phyloP scores from a whole-genome alignment of 1,140 invertebrate genomes.

The Orius laevigatus region DNA sequence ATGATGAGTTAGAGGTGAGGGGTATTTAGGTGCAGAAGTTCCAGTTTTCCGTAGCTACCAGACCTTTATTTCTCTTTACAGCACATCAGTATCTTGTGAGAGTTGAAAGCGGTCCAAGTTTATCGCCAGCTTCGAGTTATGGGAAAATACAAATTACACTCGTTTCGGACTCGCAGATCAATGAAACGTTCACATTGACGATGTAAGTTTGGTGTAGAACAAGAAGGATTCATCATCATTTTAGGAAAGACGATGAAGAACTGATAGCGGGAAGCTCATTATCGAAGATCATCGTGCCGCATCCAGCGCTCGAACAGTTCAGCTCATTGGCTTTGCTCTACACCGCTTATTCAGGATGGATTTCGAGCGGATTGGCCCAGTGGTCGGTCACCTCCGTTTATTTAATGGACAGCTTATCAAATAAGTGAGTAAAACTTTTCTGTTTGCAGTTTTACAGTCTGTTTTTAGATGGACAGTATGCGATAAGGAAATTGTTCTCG shows the following conservation, averaged over 20 bases:
- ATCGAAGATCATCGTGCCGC: conserved; percentile 68
- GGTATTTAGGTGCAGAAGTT: no score
- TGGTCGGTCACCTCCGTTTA: conserved; percentile 70
- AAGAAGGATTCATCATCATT: not conserved
- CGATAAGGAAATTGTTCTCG: conserved; percentile 52
- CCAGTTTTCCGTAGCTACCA: not conserved
- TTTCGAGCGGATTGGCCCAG: conserved; percentile 61
- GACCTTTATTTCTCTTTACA: conserved; percentile 25
- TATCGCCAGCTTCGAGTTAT: conserved; percentile 46
- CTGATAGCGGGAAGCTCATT: conserved; percentile 50
- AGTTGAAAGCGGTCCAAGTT: conserved; percentile 53
- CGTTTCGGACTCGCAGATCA: conserved; percentile 59
- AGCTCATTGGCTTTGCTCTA: conserved; percentile 58
- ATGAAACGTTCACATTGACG: conserved; percentile 78
- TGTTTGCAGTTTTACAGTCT: not conserved
- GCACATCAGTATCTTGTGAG: conserved; percentile 75
- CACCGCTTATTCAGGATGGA: conserved; percentile 79
- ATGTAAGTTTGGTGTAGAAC: conserved; percentile 35
- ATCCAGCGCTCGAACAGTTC: conserved; percentile 61
- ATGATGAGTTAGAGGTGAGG: no score
- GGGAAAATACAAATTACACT: conserved; percentile 71
- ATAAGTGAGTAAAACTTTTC: conserved; percentile 36
- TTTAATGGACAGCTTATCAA: conserved; percentile 70
- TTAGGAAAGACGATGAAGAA: conserved; percentile 61
- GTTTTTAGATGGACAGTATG: conserved; percentile 53